phyloP scores from a whole-genome alignment of 2,113 vertebrate genomes.

The Antigone vipio region DNA sequence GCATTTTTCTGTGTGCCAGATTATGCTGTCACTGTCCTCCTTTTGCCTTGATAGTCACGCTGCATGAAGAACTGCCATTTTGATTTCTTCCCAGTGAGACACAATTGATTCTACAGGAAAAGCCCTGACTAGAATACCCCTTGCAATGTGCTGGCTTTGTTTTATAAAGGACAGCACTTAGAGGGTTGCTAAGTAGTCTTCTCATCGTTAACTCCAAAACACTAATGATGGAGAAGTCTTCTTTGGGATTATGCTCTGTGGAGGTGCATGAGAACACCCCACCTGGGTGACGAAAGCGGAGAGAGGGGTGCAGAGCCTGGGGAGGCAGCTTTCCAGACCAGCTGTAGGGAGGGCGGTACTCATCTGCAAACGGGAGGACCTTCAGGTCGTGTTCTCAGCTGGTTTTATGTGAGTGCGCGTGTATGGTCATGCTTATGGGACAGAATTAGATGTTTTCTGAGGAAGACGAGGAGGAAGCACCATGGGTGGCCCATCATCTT shows the following conservation, averaged over 20 bases:
- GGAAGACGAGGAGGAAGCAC: neutral
- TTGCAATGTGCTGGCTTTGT: neutral
- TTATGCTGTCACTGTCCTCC: neutral
- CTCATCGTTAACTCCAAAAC: neutral
- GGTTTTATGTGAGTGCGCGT: neutral
- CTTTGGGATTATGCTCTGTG: neutral
- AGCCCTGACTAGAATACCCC: neutral
- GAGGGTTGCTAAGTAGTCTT: neutral
- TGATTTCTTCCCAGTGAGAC: neutral
- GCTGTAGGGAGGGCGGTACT: neutral
- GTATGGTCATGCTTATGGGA: neutral
- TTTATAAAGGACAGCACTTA: neutral
- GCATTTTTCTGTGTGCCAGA: neutral
- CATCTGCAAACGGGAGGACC: neutral
- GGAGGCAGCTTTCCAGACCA: neutral
- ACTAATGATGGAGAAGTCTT: neutral
- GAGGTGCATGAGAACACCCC: neutral
- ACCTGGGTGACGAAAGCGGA: neutral
- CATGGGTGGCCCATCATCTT: accelerated
- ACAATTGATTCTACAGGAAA: neutral
- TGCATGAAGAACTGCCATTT: neutral
- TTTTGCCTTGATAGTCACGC: neutral
- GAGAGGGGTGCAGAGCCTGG: neutral
- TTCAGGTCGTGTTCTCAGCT: neutral
- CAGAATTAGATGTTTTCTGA: neutral